Base-by-base conservation (phyloP, 92 coral and sea anemone species). In the Porites evermanni region DNA sequence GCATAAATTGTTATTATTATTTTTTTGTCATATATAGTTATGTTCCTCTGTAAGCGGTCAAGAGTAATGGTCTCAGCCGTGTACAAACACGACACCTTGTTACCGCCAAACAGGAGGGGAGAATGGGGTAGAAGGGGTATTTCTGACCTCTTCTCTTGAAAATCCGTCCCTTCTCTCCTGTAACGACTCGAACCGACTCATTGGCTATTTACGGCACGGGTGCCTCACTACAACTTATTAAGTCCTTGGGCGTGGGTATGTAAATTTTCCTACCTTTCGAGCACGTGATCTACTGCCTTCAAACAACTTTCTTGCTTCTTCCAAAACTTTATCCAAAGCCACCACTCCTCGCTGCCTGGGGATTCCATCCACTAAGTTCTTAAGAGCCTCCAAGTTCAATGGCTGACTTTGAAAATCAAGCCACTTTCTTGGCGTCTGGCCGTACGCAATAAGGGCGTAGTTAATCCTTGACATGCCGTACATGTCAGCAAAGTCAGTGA, bases 251-350 rank as follows among this genome's bases (percentile, higher is more conserved):
- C 47, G n/a, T 7, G 29, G 3, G 77, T 21, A 32, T 23, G 9
- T 12, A 29, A 17, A 8, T 32, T n/a, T 54, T 12, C 38, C 52
- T 64, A 92, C 94, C 85, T 95, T 95, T 61, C 91, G 89, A 20
- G 99, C 98, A 16, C 79, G 84, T 44, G 98, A 92, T 74, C 99
- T 87, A 59, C 91, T 93, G 54, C 91, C 70, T 20, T 88, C 83
- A 65, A 95, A 95, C 52, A 88, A 59, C 26, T 79, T 84, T 77
- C 82, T 81, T 0, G 94, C 89, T 67, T 90, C 77, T 12, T 67
- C 88, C 73, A 95, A 10, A 29, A 83, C 90, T 24, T 88, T 86
- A 74, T 93, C 93, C 77, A 95, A 74, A 32, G 90, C 87, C 32
- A 90, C 90, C 4, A 85, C 86, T 16, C 94, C 86, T 50, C 58